A percentile compares a stretch with the other conserved stretches of the same genome.
Conservation (phyloP, 35 echinoderm and acorn worm genomes). For the Heliocidaris tuberculata region DNA sequence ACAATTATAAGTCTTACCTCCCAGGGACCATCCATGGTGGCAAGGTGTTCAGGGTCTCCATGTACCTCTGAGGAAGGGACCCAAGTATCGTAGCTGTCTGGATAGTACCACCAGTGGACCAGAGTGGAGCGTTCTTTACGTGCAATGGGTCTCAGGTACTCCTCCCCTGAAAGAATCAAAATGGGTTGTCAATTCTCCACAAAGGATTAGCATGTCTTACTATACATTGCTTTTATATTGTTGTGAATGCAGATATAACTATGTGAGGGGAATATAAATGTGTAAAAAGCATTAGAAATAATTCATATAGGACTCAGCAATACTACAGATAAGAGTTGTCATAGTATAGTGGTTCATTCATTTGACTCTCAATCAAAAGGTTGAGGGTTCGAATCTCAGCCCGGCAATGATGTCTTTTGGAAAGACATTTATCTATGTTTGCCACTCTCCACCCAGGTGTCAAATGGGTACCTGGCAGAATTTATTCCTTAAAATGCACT, state of each 20-base stretch:
- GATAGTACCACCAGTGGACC: slow-evolving; percentile 97
- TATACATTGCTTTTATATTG: not conserved
- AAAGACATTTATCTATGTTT: too few relatives aligned
- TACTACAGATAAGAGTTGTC: too few relatives aligned
- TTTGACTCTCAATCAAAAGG: too few relatives aligned
- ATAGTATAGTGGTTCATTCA: too few relatives aligned
- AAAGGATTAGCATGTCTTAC: not conserved
- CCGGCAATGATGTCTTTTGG: too few relatives aligned
- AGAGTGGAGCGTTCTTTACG: slow-evolving; percentile 72
- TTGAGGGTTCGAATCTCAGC: too few relatives aligned
- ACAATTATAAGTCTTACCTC: slow-evolving; percentile 35
- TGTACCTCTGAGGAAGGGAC: slow-evolving; percentile 72
- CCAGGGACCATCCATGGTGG: slow-evolving; percentile 56
- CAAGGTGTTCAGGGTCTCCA: slow-evolving; percentile 72
- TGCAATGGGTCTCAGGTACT: slow-evolving; percentile 82
- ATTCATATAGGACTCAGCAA: not conserved
- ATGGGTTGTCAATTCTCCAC: not conserved
- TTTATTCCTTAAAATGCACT: too few relatives aligned
- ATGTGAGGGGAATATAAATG: not conserved
- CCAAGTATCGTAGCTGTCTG: slow-evolving; percentile 97
- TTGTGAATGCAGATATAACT: not conserved
- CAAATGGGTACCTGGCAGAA: too few relatives aligned
- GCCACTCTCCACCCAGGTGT: too few relatives aligned
- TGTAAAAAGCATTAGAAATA: not conserved
- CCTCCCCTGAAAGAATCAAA: slow-evolving; percentile 73